Base-by-base conservation (phyloP, 2,888 invertebrate species). In the Cartodere bifasciata region DNA sequence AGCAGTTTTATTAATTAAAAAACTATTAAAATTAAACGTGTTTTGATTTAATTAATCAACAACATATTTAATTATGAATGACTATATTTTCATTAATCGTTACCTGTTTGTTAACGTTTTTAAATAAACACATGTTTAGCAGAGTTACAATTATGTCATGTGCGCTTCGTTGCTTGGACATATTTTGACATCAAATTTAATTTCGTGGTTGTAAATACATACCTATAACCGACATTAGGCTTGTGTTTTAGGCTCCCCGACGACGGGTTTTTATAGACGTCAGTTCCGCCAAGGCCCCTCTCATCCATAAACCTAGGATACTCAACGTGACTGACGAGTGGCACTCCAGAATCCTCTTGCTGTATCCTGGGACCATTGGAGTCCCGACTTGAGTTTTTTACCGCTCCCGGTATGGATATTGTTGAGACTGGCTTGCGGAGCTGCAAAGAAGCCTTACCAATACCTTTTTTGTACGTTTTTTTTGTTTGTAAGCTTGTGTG, bases 391-490 rank as follows among this genome's bases (percentile, higher is more conserved):
- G 53, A 67, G 61, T 58, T 69, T 74, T 85, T 86, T 77, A 85
- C 84, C 64, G 85, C 86, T 65, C 87, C 87, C 62, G 92, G 90
- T 68, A 92, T 86, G 69, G 92, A 92, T 64, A 90, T 81, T 64
- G 88, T 88, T 66, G 92, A 92, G 65, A 85, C 85, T 67, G 92
- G 92, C 75, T 92, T 94, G 70, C 91, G 87, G 66, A 94, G 81
- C 86, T 91, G 77, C 38, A 76, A 76, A 41, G 48, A 44, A 42
- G 39, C 35, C 15, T 32, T 24, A 30, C 21, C 9, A n/a, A 13
- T 6, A 3, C 4, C 6, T 14, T 9, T 14, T 13, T 9, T 9
- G n/a, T n/a, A n/a, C n/a, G n/a, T n/a, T n/a, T n/a, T 7, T 20
- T 20, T 20, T 20, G n/a, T 6, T 6, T 20, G 20, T 20, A 7